A percentile compares a stretch with the other conserved stretches of the same genome.
phyloP scores from a whole-genome alignment of 2,113 vertebrate genomes.

The Eonycteris spelaea region DNA sequence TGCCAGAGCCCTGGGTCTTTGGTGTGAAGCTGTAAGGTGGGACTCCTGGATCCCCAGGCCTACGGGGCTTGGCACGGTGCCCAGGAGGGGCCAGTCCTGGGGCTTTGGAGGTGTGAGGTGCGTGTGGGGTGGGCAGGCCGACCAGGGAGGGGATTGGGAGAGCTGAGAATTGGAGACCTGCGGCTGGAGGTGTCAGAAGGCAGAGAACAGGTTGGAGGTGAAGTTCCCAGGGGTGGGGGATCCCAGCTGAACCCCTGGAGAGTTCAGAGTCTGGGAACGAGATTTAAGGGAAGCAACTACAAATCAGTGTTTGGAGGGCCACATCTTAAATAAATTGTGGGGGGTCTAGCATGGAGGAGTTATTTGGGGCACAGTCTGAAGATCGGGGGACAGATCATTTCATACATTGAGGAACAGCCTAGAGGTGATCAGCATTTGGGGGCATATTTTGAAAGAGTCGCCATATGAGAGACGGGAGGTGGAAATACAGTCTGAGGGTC shows the following conservation, averaged over 20 bases:
- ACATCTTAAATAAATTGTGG: neutral
- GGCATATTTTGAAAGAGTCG: neutral
- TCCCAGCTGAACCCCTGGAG: neutral
- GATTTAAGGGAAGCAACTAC: neutral
- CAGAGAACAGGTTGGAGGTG: neutral
- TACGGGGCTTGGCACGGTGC: slow-evolving; percentile 29
- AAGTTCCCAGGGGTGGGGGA: neutral
- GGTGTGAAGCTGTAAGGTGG: neutral
- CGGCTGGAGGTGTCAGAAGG: neutral
- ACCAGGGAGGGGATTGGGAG: neutral
- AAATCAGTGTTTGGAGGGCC: neutral
- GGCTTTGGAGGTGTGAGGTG: slow-evolving; percentile 49
- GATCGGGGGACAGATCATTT: neutral
- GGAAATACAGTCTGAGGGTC: neutral
- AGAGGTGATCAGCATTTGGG: neutral
- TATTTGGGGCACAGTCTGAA: neutral
- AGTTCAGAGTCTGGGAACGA: neutral
- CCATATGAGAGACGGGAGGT: neutral
- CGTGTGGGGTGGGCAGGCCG: neutral
- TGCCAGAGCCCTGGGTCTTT: neutral
- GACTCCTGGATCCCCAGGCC: slow-evolving; percentile 29
- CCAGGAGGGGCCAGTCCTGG: slow-evolving; percentile 41
- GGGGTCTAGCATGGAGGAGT: neutral
- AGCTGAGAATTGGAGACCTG: neutral
- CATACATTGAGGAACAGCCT: neutral